Evolutionary conservation across 1,140 invertebrate species (phyloP), one percentile per base, ranked within the genome.

Genomic region (Drosophila willistoni): DNA sequence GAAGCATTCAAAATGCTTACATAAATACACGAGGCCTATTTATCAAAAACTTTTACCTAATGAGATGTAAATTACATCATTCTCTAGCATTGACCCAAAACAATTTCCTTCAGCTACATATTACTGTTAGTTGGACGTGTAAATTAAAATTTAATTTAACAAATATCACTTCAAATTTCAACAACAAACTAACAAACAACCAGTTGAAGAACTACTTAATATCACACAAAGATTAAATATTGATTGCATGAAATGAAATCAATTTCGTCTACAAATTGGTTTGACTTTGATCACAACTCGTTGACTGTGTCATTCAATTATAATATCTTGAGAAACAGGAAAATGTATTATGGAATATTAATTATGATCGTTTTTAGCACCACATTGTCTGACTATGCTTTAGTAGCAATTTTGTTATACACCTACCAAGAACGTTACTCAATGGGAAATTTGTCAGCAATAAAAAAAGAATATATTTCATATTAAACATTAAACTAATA

Each of bases 11-110:
- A 19, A 29, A 51, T 51, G 44, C 44, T 47, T 47, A 47, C 44
- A 47, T 47, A 47, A 22, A 51, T 3, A 51, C 44, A 51, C 17
- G 10, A 51, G 9, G 14, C 7, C 9, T 51, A 51, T 39, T 39
- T 39, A 22, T 9, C 17, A 10, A 22, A 51, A 51, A 51, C 7
- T 51, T 22, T 51, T 51, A 51, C 44, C 10, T 12, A 51, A 51
- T 51, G 17, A 51, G 44, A 51, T 51, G 44, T 51, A 51, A 51
- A 51, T 51, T 51, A 51, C 44, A 51, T 51, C 44, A 51, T 51
- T 9, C 29, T 29, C 7, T 29, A 29, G 29, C 44, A 51, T 51
- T 22, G 10, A 51, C 9, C 44, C 7, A n/a, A 4, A n/a, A 39
- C 3, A 12, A 13, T 39, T 3, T 13, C 36, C 36, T 39, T 39